Percentiles rank a stretch among this genome's conserved stretches.
These are phyloP conservation scores for Colius striatus DNA, from an alignment of 2,113 vertebrate species.

Conservation along the genomic window DNA sequence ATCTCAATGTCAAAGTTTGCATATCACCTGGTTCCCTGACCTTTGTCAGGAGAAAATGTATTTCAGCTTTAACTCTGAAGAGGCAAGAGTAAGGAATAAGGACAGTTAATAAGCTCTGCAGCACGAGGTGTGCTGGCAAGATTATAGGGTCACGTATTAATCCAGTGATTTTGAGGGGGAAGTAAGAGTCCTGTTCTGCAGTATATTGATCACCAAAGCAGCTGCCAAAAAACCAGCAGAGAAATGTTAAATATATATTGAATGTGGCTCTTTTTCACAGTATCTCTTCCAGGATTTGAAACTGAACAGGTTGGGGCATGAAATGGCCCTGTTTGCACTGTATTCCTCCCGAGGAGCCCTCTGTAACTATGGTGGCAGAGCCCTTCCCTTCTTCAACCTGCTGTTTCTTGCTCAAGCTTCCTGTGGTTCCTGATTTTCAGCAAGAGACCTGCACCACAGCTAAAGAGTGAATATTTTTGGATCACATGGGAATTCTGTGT, in stretches of 20 bases:
- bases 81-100: not conserved
- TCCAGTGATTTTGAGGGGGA: not conserved
- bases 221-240: not conserved
- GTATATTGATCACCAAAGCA: not conserved
- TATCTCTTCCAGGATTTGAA: not conserved
- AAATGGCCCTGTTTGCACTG: not conserved
- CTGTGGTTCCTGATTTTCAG: not conserved
- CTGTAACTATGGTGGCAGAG: not conserved
- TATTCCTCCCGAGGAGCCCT: not conserved
- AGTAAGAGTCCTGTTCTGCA: not conserved
- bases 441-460: not conserved
- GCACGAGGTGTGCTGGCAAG: rapidly evolving
- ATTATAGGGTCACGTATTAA: not conserved
- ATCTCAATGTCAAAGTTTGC: not conserved
- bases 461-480: not conserved
- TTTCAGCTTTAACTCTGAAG: not conserved
- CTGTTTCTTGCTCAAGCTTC: not conserved
- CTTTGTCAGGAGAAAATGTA: not conserved
- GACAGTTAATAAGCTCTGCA: not conserved
- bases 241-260: not conserved
- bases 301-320: not conserved
- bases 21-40: not conserved
- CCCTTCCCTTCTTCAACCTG: not conserved
- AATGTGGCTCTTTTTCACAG: not conserved
- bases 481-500: not conserved